Percentiles rank a stretch among this genome's conserved stretches.
Evolutionary conservation across 2,888 invertebrate genomes (phyloP).

Genomic region (Apoda limacodes): DNA sequence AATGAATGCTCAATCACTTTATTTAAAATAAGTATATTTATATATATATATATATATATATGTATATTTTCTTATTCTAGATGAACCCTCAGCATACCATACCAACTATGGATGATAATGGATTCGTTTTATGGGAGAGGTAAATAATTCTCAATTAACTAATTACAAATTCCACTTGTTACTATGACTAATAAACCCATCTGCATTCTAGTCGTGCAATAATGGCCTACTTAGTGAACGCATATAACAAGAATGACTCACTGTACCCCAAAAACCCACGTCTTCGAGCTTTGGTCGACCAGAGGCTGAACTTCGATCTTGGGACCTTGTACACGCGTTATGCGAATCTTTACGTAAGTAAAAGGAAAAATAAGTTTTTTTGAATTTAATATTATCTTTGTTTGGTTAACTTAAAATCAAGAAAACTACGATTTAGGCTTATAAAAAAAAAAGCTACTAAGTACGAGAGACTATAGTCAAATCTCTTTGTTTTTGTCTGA

Average conservation of each 20-base stretch:
- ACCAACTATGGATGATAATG: slow-evolving; percentile 79
- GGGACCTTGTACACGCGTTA: slow-evolving; percentile 68
- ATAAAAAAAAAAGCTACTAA: too few relatives aligned
- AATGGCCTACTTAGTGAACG: slow-evolving; percentile 72
- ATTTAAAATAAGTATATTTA: too few relatives aligned
- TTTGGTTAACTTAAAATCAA: too few relatives aligned
- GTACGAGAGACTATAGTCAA: too few relatives aligned
- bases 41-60: slow-evolving; percentile 15
- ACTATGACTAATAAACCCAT: not conserved
- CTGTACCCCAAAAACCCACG: slow-evolving; percentile 75
- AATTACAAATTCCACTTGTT: slow-evolving; percentile 3
- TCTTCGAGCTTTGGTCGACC: slow-evolving; percentile 71
- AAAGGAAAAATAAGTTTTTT: too few relatives aligned
- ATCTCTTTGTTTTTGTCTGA: too few relatives aligned
- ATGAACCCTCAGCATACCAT: slow-evolving; percentile 79
- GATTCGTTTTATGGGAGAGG: slow-evolving; percentile 79
- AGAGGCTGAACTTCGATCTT: slow-evolving; percentile 72
- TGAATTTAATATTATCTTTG: too few relatives aligned
- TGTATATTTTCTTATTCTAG: slow-evolving; percentile 40
- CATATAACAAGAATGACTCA: slow-evolving; percentile 74
- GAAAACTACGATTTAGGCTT: too few relatives aligned
- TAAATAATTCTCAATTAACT: slow-evolving; percentile 24
- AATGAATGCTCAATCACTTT: too few relatives aligned
- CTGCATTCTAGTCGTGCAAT: slow-evolving; percentile 76
- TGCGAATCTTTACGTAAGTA: slow-evolving; percentile 69